A percentile compares a stretch with the other conserved stretches of the same genome.
These are phyloP conservation scores for Gouania willdenowi DNA, from an alignment of 2,797 vertebrate genomes.

Conservation along the genomic window DNA sequence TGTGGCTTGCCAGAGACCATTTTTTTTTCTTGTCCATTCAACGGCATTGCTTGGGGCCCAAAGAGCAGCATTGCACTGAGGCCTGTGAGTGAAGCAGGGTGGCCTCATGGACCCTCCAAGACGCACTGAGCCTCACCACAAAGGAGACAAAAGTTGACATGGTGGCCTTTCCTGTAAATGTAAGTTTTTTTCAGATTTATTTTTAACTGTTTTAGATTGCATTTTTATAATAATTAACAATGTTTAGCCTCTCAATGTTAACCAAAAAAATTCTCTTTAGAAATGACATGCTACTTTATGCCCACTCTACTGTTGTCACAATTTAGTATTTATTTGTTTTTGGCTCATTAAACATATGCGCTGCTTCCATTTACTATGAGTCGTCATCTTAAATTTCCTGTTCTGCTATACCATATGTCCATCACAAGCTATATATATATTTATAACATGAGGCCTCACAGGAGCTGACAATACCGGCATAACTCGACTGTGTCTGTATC, in stretches of 20 bases:
- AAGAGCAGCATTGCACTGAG: constrained; percentile 34
- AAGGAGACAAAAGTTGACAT: constrained; percentile 62
- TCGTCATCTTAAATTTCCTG: neutral
- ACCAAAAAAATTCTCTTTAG: neutral
- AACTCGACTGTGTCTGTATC: constrained; percentile 30
- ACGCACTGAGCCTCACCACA: constrained; percentile 18
- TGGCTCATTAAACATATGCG: neutral
- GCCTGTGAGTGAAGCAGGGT: constrained; percentile 34
- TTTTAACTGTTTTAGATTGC: neutral
- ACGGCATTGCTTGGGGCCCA: constrained; percentile 56
- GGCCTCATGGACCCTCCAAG: constrained; percentile 51
- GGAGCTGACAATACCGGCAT: constrained; percentile 18
- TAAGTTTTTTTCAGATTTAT: constrained; percentile 4
- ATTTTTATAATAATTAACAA: neutral
- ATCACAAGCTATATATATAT: constrained; percentile 23
- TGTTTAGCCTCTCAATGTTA: no score
- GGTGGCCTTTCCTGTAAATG: constrained; percentile 43
- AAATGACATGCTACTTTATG: neutral
- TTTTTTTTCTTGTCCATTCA: constrained; percentile 72
- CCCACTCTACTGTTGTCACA: neutral
- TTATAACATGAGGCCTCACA: constrained; percentile 25
- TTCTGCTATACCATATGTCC: constrained; percentile 5
- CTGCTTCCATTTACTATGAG: constrained; percentile 1
- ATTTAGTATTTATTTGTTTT: neutral
- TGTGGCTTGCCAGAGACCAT: constrained; percentile 18